These are phyloP conservation scores for Eleginops maclovinus DNA, from an alignment of 2,113 vertebrate species.

Conservation along the genomic window DNA sequence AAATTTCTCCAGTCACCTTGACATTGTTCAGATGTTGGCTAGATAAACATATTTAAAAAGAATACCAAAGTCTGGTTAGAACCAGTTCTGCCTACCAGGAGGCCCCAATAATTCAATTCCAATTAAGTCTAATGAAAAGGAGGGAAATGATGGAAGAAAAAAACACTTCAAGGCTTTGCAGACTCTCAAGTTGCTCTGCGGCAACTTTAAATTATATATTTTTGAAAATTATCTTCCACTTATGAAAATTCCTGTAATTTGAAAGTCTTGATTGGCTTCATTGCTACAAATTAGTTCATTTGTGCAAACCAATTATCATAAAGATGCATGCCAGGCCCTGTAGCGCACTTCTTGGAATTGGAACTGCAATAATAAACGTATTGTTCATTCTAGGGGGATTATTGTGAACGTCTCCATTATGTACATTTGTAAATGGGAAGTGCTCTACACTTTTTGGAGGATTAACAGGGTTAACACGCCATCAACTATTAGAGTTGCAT, in stretches of 20 bases:
- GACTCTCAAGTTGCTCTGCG: neutral
- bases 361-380: neutral
- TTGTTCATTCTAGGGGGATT: neutral
- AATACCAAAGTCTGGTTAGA: conserved; percentile 27
- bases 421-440: neutral
- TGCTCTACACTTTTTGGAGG: neutral
- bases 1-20: neutral
- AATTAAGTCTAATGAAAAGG: conserved; percentile 29
- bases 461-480: neutral
- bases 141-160: conserved; percentile 12
- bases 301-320: neutral
- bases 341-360: neutral
- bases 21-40: neutral
- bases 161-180: neutral
- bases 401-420: neutral
- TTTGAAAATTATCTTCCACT: conserved; percentile 2
- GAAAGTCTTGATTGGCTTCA: neutral
- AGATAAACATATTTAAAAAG: neutral
- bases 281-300: conserved; percentile 3
- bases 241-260: neutral
- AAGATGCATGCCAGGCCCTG: neutral
- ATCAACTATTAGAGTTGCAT: neutral
- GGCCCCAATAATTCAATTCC: neutral
- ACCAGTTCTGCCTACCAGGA: neutral
- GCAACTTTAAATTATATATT: neutral